Conservation (phyloP, 2,113 vertebrate species). For the Motacilla alba region DNA sequence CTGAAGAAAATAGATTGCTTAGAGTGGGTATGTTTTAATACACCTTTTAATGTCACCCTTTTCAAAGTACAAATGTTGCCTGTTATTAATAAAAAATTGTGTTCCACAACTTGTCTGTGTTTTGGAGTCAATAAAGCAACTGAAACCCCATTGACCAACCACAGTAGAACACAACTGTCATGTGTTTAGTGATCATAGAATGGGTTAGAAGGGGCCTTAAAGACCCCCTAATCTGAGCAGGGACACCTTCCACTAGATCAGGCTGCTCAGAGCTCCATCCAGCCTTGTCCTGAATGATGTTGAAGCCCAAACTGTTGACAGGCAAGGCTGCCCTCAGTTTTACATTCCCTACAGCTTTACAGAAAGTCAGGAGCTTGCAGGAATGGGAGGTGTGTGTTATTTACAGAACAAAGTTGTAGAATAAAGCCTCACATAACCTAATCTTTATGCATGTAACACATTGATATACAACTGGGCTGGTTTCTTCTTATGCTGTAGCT, state of each 20-base stretch:
- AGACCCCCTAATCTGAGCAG: neutral
- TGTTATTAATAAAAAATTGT: constrained; percentile 69
- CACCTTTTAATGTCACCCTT: constrained; percentile 60
- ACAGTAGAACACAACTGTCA: neutral
- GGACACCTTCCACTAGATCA: neutral
- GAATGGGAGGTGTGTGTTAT: neutral
- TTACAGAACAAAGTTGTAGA: neutral
- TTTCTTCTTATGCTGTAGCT: neutral
- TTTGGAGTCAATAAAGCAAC: neutral
- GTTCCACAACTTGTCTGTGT: neutral
- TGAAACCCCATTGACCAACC: neutral
- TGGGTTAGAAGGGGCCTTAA: neutral
- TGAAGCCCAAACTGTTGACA: neutral
- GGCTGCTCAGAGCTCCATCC: neutral
- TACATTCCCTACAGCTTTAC: neutral
- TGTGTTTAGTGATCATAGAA: neutral
- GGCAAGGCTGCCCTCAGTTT: neutral
- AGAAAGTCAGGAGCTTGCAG: neutral
- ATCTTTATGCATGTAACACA: neutral
- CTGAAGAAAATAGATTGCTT: constrained; percentile 63
- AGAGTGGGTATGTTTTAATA: constrained; percentile 81
- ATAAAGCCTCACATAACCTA: neutral
- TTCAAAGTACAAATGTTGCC: constrained; percentile 38
- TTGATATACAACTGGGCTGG: neutral
- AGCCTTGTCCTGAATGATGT: neutral